Evolutionary conservation across 2,113 vertebrate genomes (phyloP), one percentile per base, ranked within the genome.

Genomic region (Orthonyx spaldingii): DNA sequence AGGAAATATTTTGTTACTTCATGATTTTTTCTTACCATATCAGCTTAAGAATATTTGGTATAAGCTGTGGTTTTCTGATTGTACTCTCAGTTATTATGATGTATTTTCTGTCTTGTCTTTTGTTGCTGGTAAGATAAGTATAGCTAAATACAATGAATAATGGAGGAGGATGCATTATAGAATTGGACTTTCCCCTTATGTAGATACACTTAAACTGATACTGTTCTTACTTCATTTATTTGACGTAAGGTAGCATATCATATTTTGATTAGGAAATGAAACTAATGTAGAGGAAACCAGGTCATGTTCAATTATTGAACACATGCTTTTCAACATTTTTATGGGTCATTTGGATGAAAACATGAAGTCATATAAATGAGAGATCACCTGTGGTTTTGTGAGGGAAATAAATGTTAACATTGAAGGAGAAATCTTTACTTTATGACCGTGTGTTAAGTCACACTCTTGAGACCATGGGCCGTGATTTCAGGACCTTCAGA

Each of bases 201-300:
- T 66, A 61, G 50, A 84, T 61, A 35, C 18, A 23, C 35, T 74
- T 84, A 55, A 91, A 3, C 23, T 69, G 56, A 39, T 84, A 14
- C 4, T 33, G 15, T 3, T 56, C 77, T 75, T 84, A 59, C 33
- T 5, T 74, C 3, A 13, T 59, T 84, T 72, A 11, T 72, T 70
- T 64, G 35, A 28, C 2, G 2, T 71, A 39, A 66, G 13, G 28
- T 84, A 70, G 21, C 8, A 12, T 47, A 84, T 71, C 1, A 1
- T 89, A 21, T 84, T 96, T 91, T 78, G 24, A 30, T 85, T 83
- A 41, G 35, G 53, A 76, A 87, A 57, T 41, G 14, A 87, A 69
- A 71, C 42, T 59, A 74, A 44, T 56, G 70, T 24, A 44, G 39
- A 89, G 46, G 37, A 79, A 91, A 52, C 5, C 0, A 0, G 26